Conservation (phyloP, 2,113 vertebrate genomes). For the Leuciscus idus region DNA sequence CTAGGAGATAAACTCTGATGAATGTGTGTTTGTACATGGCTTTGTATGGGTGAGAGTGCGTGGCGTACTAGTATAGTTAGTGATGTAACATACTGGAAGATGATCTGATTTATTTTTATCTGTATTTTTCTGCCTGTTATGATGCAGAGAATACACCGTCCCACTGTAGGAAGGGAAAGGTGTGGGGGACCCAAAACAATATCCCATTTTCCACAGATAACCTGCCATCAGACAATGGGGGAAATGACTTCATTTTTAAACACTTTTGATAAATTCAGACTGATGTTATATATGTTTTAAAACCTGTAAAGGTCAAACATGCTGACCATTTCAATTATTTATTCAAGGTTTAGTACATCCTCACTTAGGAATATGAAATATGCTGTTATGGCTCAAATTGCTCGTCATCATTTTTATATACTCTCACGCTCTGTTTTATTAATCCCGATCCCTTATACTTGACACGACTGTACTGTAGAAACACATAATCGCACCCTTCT, state of each 20-base stretch:
- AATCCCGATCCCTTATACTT: neutral
- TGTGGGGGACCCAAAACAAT: conserved; percentile 9
- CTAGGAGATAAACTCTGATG: conserved; percentile 71
- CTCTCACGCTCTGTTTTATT: conserved; percentile 1
- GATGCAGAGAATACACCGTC: neutral
- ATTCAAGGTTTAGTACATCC: conserved; percentile 7
- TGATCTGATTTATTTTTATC: conserved; percentile 25
- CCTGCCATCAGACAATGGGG: neutral
- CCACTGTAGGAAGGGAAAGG: neutral
- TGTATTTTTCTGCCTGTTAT: neutral
- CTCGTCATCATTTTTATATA: conserved; percentile 41
- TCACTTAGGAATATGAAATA: conserved; percentile 10
- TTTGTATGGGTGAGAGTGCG: conserved; percentile 3
- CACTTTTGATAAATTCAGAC: neutral
- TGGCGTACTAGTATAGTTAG: neutral
- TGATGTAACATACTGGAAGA: conserved; percentile 18
- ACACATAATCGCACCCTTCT: neutral
- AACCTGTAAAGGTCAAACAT: neutral
- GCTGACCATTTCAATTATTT: neutral
- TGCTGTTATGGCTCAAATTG: neutral
- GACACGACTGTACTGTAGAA: conserved; percentile 64
- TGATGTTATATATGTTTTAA: conserved; percentile 8
- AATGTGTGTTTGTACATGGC: conserved; percentile 22
- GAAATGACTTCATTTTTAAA: neutral
- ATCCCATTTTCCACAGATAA: neutral